Conservation (phyloP, 2,888 invertebrate species). For the Epicampocera succincta region DNA sequence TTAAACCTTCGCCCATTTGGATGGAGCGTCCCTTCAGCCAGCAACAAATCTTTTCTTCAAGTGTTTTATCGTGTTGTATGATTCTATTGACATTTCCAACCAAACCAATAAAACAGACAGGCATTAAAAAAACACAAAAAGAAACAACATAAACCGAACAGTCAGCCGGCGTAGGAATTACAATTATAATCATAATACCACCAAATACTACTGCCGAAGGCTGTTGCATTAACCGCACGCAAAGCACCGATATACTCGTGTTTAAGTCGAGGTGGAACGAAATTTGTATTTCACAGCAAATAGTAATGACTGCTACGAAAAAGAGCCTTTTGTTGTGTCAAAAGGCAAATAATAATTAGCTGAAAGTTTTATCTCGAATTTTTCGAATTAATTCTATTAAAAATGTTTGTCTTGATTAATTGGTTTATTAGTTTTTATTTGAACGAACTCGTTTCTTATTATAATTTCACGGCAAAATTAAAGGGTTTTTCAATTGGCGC, state of each 20-base stretch:
- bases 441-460: no score
- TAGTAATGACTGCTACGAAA: not conserved
- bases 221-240: constrained; percentile 34
- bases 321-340: no score
- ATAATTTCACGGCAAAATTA: no score
- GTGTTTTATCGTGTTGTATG: constrained; percentile 40
- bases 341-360: no score
- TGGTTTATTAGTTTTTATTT: no score
- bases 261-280: not conserved
- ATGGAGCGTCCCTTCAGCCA: constrained; percentile 40
- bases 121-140: no score
- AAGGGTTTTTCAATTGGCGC: no score
- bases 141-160: constrained; percentile 9
- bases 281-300: no score
- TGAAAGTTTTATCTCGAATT: no score
- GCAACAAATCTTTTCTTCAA: constrained; percentile 12
- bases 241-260: constrained; percentile 15
- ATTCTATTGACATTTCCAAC: constrained; percentile 55
- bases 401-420: no score
- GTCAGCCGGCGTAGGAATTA: constrained; percentile 2
- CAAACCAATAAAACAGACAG: constrained; percentile 6
- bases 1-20: constrained; percentile 19
- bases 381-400: no score
- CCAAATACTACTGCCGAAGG: constrained; percentile 12
- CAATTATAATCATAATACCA: constrained; percentile 26